Conservation (phyloP, 1,140 invertebrate genomes). For the Whitmania pigra region DNA sequence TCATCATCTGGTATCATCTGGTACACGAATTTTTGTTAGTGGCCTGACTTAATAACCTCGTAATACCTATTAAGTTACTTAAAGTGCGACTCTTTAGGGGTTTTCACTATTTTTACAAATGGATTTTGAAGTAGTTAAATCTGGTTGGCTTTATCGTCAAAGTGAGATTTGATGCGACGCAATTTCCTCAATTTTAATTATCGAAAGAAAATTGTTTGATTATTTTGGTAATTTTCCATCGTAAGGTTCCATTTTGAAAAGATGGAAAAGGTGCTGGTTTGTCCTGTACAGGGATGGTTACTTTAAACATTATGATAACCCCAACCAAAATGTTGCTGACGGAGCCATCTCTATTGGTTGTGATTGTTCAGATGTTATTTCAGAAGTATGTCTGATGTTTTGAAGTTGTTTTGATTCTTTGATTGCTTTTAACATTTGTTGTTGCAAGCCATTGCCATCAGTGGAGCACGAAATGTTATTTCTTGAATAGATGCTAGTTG, state of each 20-base stretch:
- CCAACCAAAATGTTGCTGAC: conserved; percentile 33
- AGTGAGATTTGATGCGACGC: background rate
- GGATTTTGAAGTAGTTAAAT: background rate
- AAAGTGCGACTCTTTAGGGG: too few species aligned
- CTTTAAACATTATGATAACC: conserved; percentile 37
- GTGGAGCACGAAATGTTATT: too few species aligned
- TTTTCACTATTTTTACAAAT: too few species aligned
- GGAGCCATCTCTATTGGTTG: conserved; percentile 32
- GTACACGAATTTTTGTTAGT: too few species aligned
- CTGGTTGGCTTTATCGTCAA: background rate
- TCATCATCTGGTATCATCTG: too few species aligned
- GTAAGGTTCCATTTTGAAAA: conserved; percentile 27
- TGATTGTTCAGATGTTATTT: conserved; percentile 28
- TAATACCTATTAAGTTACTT: too few species aligned
- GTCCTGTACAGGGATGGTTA: conserved; percentile 36
- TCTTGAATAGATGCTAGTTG: too few species aligned
- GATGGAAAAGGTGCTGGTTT: conserved; percentile 40
- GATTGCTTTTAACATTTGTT: background rate
- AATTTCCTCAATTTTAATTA: background rate
- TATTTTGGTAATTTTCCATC: background rate
- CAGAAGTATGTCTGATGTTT: background rate
- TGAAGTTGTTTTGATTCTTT: background rate
- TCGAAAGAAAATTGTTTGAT: background rate
- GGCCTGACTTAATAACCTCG: too few species aligned
- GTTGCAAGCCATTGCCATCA: background rate